Evolutionary conservation across 1,140 invertebrate species (phyloP), one percentile per base, ranked within the genome.

Genomic region (Drosophila pandora): DNA sequence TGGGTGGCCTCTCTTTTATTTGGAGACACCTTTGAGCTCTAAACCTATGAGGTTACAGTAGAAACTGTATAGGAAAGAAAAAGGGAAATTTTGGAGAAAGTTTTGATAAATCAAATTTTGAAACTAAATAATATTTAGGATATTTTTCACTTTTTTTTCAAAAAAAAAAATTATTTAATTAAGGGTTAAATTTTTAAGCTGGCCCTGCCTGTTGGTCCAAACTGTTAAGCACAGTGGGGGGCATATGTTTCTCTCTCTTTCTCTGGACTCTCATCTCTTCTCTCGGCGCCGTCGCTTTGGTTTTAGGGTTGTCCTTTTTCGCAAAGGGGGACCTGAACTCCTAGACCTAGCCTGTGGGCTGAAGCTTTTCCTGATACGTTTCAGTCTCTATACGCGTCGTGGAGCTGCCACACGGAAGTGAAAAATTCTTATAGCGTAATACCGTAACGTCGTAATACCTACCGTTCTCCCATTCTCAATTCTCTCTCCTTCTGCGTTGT

Each of bases 341-440:
- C 34, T 48, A 34, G 65, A 8, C 72, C 63, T 56, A 53, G 65
- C 54, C 53, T 41, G 13, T 41, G 7, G 32, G 2, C 9, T 21
- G 21, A 78, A 82, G 83, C 82, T 87, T 82, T 54, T 54, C 50
- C 50, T 45, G 32, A 74, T 73, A 68, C 58, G 81, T 74, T 76
- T 88, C 82, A 87, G 82, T 87, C 78, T 82, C 53, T 79, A 60
- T 76, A 82, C 70, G 83, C 79, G 83, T 82, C 79, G 82, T 82
- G 83, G 59, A 60, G 65, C 58, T 56, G 75, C 59, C 74, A 74
- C 69, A 82, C 69, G 78, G 67, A 73, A 78, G 62, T 71, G 28
- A 55, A 80, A 64, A 54, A 63, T 78, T 60, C 67, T 41, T 67
- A 45, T 45, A 77, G 50, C 59, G 65, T 72, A 85, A 79, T 84